Evolutionary conservation across 1,140 invertebrate species (phyloP).

Genomic region (Drosophila tristis): DNA sequence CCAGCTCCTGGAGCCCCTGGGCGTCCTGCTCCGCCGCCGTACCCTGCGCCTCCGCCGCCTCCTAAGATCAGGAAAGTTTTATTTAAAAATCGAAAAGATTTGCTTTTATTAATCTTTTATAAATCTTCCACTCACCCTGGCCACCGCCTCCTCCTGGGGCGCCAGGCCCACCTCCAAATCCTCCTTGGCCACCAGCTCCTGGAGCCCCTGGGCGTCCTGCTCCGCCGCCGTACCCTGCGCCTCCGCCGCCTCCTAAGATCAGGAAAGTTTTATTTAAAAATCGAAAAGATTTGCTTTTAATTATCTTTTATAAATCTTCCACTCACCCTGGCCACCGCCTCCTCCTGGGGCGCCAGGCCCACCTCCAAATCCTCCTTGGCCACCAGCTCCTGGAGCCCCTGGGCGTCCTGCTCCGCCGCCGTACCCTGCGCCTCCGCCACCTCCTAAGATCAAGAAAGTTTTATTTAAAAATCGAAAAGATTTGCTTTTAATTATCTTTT

Average conservation of each 20-base stretch:
- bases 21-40: no score
- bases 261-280: no score
- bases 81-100: no score
- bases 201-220: constrained; percentile 45
- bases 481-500: no score
- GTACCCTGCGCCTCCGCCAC: constrained; percentile 69
- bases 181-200: constrained; percentile 36
- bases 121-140: no score
- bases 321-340: constrained; percentile 15
- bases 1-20: no score
- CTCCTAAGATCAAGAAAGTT: background rate
- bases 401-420: constrained; percentile 59
- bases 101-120: no score
- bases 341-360: constrained; percentile 37
- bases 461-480: background rate
- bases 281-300: no score
- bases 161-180: constrained; percentile 31
- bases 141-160: no score
- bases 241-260: background rate
- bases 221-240: constrained; percentile 22
- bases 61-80: no score
- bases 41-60: no score
- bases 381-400: constrained; percentile 43
- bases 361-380: constrained; percentile 12
- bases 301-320: no score